Evolutionary conservation across 1,140 invertebrate species (phyloP).

Genomic region (Drosophila arawakana): DNA sequence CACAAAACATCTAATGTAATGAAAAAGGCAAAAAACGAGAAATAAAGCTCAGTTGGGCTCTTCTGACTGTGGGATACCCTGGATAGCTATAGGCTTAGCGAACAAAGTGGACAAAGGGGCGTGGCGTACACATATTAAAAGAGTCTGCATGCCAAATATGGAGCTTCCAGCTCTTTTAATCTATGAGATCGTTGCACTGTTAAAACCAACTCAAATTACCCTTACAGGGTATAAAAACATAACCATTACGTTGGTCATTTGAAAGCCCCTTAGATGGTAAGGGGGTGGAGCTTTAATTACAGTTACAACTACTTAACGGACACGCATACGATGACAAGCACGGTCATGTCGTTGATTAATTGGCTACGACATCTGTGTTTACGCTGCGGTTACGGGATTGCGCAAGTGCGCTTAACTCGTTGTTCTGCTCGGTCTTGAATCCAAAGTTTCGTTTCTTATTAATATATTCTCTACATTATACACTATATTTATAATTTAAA

Average conservation of each 20-base stretch:
- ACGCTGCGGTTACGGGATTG: conserved; percentile 40
- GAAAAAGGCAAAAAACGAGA: not conserved
- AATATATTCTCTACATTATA: too few relatives aligned
- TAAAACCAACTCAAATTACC: too few relatives aligned
- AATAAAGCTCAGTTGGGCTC: too few relatives aligned
- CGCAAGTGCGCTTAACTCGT: conserved; percentile 53
- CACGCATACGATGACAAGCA: conserved; percentile 29
- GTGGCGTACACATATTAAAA: too few relatives aligned
- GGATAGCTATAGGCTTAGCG: too few relatives aligned
- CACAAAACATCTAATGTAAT: conserved; percentile 36
- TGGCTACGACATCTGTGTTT: conserved; percentile 35
- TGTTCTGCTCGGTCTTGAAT: not conserved
- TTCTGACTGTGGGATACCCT: too few relatives aligned
- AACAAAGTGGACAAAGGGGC: too few relatives aligned
- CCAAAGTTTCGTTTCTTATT: not conserved
- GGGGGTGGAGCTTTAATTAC: conserved; percentile 63
- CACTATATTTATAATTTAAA: too few relatives aligned
- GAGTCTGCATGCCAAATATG: too few relatives aligned
- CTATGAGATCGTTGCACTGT: too few relatives aligned
- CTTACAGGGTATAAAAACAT: not conserved
- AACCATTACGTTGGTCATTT: conserved; percentile 21
- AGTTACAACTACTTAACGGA: conserved; percentile 45
- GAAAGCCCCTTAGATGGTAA: conserved; percentile 21
- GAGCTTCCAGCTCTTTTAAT: too few relatives aligned
- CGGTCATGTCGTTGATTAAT: conserved; percentile 68